These are phyloP conservation scores for Acleris holmiana DNA, from an alignment of 2,888 invertebrate species.

Conservation along the genomic window DNA sequence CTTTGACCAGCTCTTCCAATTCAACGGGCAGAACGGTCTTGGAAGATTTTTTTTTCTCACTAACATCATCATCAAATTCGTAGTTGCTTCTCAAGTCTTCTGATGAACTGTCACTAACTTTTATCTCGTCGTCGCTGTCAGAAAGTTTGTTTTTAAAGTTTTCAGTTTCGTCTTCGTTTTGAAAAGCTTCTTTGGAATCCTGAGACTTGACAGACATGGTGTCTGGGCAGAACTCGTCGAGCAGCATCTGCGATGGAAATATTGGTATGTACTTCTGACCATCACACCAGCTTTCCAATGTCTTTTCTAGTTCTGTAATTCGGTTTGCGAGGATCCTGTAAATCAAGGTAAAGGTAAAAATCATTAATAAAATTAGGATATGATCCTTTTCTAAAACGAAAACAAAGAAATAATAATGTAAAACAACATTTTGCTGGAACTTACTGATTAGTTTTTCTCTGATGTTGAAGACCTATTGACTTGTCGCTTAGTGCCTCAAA, in stretches of 20 bases:
- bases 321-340: slow-evolving; percentile 91
- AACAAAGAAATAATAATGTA: no score
- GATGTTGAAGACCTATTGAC: slow-evolving; percentile 92
- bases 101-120: slow-evolving; percentile 54
- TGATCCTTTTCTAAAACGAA: no score
- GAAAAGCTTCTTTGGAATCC: slow-evolving; percentile 57
- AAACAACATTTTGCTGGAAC: slow-evolving; percentile 34
- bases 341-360: slow-evolving; percentile 35
- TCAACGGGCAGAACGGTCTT: slow-evolving; percentile 84
- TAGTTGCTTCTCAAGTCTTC: slow-evolving; percentile 46
- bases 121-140: slow-evolving; percentile 69
- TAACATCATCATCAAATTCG: slow-evolving; percentile 40
- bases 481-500: slow-evolving; percentile 94
- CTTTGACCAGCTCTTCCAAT: slow-evolving; percentile 85
- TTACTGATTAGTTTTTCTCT: slow-evolving; percentile 93
- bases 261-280: slow-evolving; percentile 77
- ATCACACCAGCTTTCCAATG: slow-evolving; percentile 86
- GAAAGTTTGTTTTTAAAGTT: slow-evolving; percentile 56
- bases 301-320: slow-evolving; percentile 92
- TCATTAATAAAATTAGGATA: background rate
- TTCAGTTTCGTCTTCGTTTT: slow-evolving; percentile 47
- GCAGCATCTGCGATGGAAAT: slow-evolving; percentile 87
- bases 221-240: slow-evolving; percentile 82
- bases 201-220: slow-evolving; percentile 61
- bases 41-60: slow-evolving; percentile 57